Base-by-base conservation (phyloP, 2,797 vertebrate genomes). In the Sebastolobus alascanus region DNA sequence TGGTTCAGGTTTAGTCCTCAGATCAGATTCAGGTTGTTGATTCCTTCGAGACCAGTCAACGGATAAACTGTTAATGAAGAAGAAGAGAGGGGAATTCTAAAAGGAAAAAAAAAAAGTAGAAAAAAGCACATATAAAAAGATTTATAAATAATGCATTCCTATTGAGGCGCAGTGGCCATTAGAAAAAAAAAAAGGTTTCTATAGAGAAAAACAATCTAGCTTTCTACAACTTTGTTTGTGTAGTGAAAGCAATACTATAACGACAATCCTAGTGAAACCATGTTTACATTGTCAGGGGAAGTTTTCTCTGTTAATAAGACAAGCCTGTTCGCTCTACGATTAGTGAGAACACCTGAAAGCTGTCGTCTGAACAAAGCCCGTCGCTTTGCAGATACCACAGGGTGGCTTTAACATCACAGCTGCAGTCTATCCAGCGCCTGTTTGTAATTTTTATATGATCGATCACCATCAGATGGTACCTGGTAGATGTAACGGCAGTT, bases 221-320 rank as follows among this genome's bases (percentile, higher is more conserved):
- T 96, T 96, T 96, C 95, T 95, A 92, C 94, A 93, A 94, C 94
- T 90, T 93, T 92, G 92, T 95, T 93, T 89, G 94, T 95, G 92
- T 93, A 92, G 91, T 92, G 95, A 95, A 96, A 95, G 95, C 94
- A 96, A 96, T 96, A 96, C 94, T 94, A 86, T 91, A 92, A 94
- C 79, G 96, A 96, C 96, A 96, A 96, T 96, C 96, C 90, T 95
- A 93, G 93, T 94, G 94, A 95, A 95, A 94, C 87, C 94, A 95
- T 96, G 96, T 96, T 96, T 96, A 96, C 96, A 96, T 94, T 94
- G 93, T 92, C 80, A 87, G 90, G 91, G 92, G 88, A 89, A 77
- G 87, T 90, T 91, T 90, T 90, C 68, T 89, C 87, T 89, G 80
- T 87, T 90, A 66, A 73, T 83, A 91, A 84, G 84, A 88, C 46